Base-by-base conservation (phyloP, 2,113 vertebrate genomes). In the Arenaria interpres region DNA sequence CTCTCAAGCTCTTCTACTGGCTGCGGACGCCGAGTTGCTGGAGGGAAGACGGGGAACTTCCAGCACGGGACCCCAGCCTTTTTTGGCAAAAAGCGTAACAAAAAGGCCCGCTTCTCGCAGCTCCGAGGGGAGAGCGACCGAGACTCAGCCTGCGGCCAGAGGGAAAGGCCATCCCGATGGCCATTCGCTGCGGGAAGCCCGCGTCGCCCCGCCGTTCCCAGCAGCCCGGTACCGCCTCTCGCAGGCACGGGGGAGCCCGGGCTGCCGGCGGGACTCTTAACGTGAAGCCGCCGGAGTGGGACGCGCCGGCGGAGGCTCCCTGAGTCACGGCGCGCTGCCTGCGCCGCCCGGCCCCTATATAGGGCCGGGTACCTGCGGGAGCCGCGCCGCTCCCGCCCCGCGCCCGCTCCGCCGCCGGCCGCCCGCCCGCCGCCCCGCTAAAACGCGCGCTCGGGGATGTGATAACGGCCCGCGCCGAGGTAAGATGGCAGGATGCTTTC, bases 251-350 rank as follows among this genome's bases (percentile, higher is more conserved):
- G 92, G 87, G 53, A 74, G 83, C 94, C 73, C 82, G 13, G 64
- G 41, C 33, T n/a, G 74, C 30, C 68, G 57, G 90, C 89, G 84
- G 96, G 97, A 98, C 98, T 98, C 96, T 98, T 98, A 98, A 98
- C 98, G 97, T 98, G 98, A 98, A 98, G 95, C 75, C 1, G 67
- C 57, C 67, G 62, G 71, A 51, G 95, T 43, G 76, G 91, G 63
- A 12, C 93, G 83, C 32, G 68, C 54, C 89, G 78, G 89, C 76
- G 39, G 72, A 69, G 96, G 63, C 96, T 90, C 93, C 45, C 59
- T 96, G 98, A 98, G 98, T 97, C 97, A 97, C 96, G 66, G 96
- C 80, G 96, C 93, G 78, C 50, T 45, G 79, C 72, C 93, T 32
- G 94, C 75, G 85, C 78, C 92, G 85, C 94, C 93, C 95, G 94